Base-by-base conservation (phyloP, 2,113 vertebrate genomes). In the Neodon shergylaensis region DNA sequence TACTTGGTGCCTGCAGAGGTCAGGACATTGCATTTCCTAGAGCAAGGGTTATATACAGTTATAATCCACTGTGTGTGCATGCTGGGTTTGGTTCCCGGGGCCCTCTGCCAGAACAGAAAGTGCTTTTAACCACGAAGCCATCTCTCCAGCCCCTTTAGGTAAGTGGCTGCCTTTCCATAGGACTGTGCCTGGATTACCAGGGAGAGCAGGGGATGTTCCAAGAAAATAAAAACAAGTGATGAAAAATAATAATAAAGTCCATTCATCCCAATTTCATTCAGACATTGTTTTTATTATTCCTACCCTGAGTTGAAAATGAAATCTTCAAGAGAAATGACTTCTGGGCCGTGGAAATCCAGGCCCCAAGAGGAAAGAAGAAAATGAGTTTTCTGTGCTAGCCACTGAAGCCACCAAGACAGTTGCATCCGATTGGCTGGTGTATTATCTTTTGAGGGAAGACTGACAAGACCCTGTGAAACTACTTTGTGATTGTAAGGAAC, bases 241-340 rank as follows among this genome's bases (percentile, higher is more conserved):
- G 2, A 70, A 17, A 83, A 81, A 28, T 17, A 12, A 44, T 65
- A 36, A 54, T n/a, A 77, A 36, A 13, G 7, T 36, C 1, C 61
- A 94, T 95, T 96, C 93, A 90, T 90, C 93, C 94, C 76, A 93
- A 33, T 93, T 68, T 91, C 36, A 13, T 78, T 94, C 21, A 73
- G 5, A 42, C 63, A 85, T 68, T 93, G 24, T 88, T 88, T 78
- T 88, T 66, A 85, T 39, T 88, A 52, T 88, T 93, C 24, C 49
- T 93, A 81, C 24, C 19, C 90, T 61, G 49, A 93, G 76, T 74
- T 92, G 77, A 97, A 95, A 97, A 94, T 90, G 86, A 97, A 97
- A 97, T 91, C 70, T 95, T 92, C 44, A 96, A 97, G 90, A 97
- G 88, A 91, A 97, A 97, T 95, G 94, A 54, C n/a, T 95, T 95